Evolutionary conservation across 1,140 invertebrate genomes (phyloP), one percentile per base, ranked within the genome.

Genomic region (Melanaphis sacchari): DNA sequence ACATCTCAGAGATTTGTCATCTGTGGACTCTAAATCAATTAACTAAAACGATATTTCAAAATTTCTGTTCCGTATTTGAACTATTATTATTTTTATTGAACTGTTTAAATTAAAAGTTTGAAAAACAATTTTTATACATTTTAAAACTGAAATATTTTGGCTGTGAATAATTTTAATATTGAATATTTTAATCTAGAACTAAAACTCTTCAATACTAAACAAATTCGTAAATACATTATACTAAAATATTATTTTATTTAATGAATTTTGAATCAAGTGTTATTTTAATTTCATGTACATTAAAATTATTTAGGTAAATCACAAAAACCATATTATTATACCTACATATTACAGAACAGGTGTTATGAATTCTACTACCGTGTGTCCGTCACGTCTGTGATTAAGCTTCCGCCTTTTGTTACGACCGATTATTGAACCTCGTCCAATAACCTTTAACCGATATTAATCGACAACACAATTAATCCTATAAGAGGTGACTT

Each of bases 391-490:
- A 92, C 91, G 91, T 92, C n/a, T 92, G 18, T 82, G 41, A 92
- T 81, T 84, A 82, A 46, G 15, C 91, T 92, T 92, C 91, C 91
- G 91, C 91, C 91, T 82, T 92, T 92, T 92, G 91, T 92, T 92
- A 81, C 76, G 8, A 82, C 82, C 91, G 91, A 92, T 92, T 92
- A 92, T 81, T 92, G 91, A 92, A 92, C 91, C 91, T n/a, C 66
- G 91, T 92, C 41, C 91, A 82, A 82, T 92, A 92, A 92, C 91
- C 91, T 92, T 92, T 92, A 81, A 82, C 91, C 91, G 91, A 43
- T 38, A 92, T 81, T 36, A 49, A 15, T 89, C 26, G 22, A 40
- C 49, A 40, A 36, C 22, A 54, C 36, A 52, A 54, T 54, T 40
- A 54, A 89, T 89, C 49, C 88, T 18, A 84, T 26, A 26, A 54